A percentile compares a stretch with the other conserved stretches of the same genome.
Conservation (phyloP, 2,797 vertebrate genomes). For the Babyrousa celebensis region DNA sequence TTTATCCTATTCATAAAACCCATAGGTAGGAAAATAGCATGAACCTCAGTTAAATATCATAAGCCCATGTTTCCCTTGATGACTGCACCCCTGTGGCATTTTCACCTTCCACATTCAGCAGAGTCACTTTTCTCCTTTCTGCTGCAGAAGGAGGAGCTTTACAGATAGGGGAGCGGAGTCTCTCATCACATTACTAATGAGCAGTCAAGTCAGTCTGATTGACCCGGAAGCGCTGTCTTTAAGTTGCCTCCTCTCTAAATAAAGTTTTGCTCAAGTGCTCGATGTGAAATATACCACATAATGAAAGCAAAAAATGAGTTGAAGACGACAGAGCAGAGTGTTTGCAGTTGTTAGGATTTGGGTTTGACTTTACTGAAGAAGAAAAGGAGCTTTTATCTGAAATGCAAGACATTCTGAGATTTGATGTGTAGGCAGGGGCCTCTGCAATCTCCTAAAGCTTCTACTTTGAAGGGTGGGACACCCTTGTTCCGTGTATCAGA, state of each 20-base stretch:
- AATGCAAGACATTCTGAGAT: conserved; percentile 50
- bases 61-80: background rate
- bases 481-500: conserved; percentile 64
- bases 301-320: conserved; percentile 41
- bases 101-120: background rate
- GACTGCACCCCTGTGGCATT: background rate
- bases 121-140: background rate
- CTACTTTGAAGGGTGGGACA: conserved; percentile 49
- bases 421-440: background rate
- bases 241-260: conserved; percentile 39
- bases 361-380: conserved; percentile 72
- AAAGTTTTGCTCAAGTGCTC: conserved; percentile 9
- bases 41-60: background rate
- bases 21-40: background rate
- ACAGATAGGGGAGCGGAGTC: background rate
- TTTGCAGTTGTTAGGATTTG: conserved; percentile 37
- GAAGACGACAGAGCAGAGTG: background rate
- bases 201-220: background rate
- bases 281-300: background rate
- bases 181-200: background rate
- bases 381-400: conserved; percentile 74
- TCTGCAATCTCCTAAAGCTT: conserved; percentile 59
- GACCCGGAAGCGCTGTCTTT: background rate
- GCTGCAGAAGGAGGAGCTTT: background rate
- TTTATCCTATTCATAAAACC: background rate